Percentiles rank a stretch among this genome's conserved stretches.
These are phyloP conservation scores for Actinernus sp. DNA, from an alignment of 92 coral and sea anemone genomes.

Conservation along the genomic window DNA sequence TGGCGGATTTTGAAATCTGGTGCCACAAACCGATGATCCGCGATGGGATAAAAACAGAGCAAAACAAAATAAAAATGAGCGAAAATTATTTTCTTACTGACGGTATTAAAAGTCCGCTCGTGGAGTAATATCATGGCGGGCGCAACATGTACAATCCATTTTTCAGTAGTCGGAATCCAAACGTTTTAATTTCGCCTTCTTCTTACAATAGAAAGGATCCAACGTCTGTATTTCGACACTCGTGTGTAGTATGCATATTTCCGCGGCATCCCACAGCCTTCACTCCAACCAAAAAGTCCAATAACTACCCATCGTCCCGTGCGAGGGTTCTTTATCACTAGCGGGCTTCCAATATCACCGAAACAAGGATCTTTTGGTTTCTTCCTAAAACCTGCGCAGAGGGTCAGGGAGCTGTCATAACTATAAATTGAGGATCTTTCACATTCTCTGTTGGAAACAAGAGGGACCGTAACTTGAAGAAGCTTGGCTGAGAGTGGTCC, in stretches of 20 bases:
- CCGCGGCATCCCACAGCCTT: conserved; percentile 82
- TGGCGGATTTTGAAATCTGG: no score
- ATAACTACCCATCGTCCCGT: conserved; percentile 88
- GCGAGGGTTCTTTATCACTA: conserved; percentile 83
- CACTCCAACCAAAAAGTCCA: conserved; percentile 93
- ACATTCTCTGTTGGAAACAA: conserved; percentile 77
- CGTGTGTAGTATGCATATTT: conserved; percentile 88
- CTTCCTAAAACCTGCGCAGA: conserved; percentile 82
- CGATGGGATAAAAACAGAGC: no score
- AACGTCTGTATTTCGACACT: conserved; percentile 80
- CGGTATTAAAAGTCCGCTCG: no score
- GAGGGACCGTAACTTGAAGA: conserved; percentile 77
- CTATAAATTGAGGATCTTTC: conserved; percentile 71
- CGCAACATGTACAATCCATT: no score
- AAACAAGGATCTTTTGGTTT: conserved; percentile 82
- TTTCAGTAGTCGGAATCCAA: no score
- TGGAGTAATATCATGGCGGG: no score
- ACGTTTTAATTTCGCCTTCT: no score
- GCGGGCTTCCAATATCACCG: conserved; percentile 87
- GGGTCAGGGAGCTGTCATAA: conserved; percentile 48
- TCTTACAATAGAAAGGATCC: conserved; percentile 73
- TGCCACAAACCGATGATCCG: no score
- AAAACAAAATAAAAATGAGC: no score
- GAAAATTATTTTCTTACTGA: no score
- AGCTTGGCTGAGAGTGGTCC: conserved; percentile 75